These are phyloP conservation scores for Pogoniulus pusillus DNA, from an alignment of 2,797 vertebrate genomes.

Conservation along the genomic window DNA sequence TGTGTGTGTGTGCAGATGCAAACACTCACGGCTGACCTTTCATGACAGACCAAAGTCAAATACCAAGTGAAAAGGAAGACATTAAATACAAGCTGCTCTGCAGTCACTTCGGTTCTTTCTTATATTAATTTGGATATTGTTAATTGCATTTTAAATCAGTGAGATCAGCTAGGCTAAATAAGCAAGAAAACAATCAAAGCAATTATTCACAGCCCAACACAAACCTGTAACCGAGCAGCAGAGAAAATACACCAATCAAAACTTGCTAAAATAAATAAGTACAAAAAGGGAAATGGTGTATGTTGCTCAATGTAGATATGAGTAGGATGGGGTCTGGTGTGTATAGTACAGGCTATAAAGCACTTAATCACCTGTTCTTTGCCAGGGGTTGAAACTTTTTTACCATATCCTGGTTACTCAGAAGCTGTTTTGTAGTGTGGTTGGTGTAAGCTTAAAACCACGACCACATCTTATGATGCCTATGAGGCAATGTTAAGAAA, in stretches of 20 bases:
- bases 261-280: background rate
- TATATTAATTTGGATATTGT: background rate
- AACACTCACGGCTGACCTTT: background rate
- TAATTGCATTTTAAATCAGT: background rate
- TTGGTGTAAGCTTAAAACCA: background rate
- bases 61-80: background rate
- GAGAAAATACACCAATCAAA: conserved; percentile 22
- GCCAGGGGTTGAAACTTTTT: background rate
- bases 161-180: background rate
- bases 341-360: background rate
- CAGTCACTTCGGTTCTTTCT: background rate
- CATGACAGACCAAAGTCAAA: background rate
- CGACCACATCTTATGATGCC: background rate
- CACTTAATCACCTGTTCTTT: background rate
- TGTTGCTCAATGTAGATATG: background rate
- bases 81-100: background rate
- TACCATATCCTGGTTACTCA: background rate
- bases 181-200: background rate
- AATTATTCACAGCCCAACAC: background rate
- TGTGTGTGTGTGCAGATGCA: background rate
- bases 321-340: background rate
- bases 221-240: conserved; percentile 32
- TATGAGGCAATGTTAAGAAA: background rate
- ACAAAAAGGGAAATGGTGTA: background rate
- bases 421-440: background rate